These are phyloP conservation scores for Thalpophila matura DNA, from an alignment of 2,888 invertebrate species.

Conservation along the genomic window DNA sequence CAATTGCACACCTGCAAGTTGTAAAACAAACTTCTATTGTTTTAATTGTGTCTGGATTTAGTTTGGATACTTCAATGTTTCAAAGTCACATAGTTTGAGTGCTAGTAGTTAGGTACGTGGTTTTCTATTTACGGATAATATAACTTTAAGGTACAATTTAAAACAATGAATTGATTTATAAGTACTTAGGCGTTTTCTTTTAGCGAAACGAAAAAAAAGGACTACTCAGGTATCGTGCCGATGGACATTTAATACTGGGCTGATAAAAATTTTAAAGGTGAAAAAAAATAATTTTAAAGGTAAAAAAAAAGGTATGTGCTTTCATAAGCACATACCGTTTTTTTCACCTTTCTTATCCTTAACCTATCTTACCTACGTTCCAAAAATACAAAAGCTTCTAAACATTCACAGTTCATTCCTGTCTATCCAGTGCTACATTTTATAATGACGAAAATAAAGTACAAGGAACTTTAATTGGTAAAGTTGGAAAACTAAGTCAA, in stretches of 20 bases:
- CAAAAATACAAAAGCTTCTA: background rate
- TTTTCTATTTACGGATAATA: too few relatives aligned
- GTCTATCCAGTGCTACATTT: background rate
- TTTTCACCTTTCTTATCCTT: too few relatives aligned
- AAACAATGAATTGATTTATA: too few relatives aligned
- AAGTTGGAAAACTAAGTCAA: background rate
- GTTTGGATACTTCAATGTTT: slow-evolving; percentile 10
- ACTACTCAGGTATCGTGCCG: too few relatives aligned
- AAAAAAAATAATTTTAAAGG: too few relatives aligned
- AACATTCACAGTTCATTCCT: background rate
- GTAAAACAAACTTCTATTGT: slow-evolving; percentile 68
- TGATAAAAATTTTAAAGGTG: too few relatives aligned
- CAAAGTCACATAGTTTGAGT: background rate
- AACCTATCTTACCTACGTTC: too few relatives aligned
- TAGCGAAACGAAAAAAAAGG: too few relatives aligned
- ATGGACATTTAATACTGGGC: too few relatives aligned
- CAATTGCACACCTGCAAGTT: slow-evolving; percentile 77
- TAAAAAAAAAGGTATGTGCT: background rate
- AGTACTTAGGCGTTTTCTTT: too few relatives aligned
- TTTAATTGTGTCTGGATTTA: slow-evolving; percentile 8
- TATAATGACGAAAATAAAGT: background rate
- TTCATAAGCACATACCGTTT: too few relatives aligned
- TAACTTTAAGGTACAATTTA: too few relatives aligned
- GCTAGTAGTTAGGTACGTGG: background rate
- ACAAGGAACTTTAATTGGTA: background rate